Percentiles rank a stretch among this genome's conserved stretches.
phyloP scores from a whole-genome alignment of 1,140 invertebrate species.

The Charaxes varanes region DNA sequence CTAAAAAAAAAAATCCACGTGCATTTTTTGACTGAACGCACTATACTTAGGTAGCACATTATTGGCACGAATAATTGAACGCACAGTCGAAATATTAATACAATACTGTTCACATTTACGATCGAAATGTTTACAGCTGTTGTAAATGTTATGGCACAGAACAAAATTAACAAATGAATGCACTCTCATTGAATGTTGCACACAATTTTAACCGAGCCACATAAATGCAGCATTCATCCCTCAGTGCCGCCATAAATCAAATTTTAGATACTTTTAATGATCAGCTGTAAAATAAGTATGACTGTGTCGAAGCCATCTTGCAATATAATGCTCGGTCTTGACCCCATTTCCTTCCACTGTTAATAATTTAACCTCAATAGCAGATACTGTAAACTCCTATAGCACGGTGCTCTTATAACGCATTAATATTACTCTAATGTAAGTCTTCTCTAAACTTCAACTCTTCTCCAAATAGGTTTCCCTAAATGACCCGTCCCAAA shows the following conservation, averaged over 20 bases:
- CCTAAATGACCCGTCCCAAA: no score
- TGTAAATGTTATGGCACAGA: conserved; percentile 53
- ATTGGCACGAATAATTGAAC: conserved; percentile 7
- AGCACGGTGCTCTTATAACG: no score
- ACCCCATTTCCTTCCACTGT: conserved; percentile 11
- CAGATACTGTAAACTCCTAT: no score
- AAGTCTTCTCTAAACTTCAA: no score
- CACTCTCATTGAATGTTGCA: conserved; percentile 44
- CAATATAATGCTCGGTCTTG: conserved; percentile 28
- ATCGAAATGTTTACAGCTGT: conserved; percentile 48
- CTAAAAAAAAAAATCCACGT: no score
- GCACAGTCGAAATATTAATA: conserved; percentile 27
- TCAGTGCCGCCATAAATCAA: conserved; percentile 53
- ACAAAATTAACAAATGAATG: conserved; percentile 67
- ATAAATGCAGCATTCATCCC: conserved; percentile 37
- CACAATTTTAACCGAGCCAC: conserved; percentile 43
- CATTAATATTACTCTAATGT: no score
- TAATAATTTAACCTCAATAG: conserved; percentile 4
- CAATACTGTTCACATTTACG: conserved; percentile 36
- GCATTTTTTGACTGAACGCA: no score
- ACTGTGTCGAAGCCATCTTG: conserved; percentile 31
- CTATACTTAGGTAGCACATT: conserved; percentile 4
- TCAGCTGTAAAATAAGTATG: conserved; percentile 50
- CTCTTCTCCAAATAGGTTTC: no score
- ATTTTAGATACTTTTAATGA: conserved; percentile 65